These are phyloP conservation scores for Napeogenes sylphis DNA, from an alignment of 2,888 invertebrate genomes.

Conservation along the genomic window DNA sequence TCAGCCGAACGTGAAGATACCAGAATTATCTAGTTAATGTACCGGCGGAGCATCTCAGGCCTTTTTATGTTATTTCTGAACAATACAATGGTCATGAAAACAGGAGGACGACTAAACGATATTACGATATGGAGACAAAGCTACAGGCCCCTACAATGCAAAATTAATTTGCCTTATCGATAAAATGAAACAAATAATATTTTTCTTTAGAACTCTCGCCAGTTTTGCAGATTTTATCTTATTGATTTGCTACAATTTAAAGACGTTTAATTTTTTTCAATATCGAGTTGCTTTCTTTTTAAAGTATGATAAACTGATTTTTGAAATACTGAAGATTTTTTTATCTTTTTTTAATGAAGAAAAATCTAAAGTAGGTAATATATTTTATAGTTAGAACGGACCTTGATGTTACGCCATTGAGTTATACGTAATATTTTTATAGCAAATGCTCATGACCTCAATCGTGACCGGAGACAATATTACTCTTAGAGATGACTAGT, in stretches of 20 bases:
- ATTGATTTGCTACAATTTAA: too few relatives aligned
- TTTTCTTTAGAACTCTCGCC: slow-evolving; percentile 13
- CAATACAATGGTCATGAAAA: slow-evolving; percentile 31
- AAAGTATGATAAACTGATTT: too few relatives aligned
- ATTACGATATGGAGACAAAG: slow-evolving; percentile 30
- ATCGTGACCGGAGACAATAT: slow-evolving; percentile 37
- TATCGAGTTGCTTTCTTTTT: too few relatives aligned
- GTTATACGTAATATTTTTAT: slow-evolving; percentile 8
- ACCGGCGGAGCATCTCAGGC: slow-evolving; percentile 26
- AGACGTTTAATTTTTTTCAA: too few relatives aligned
- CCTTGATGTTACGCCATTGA: neutral
- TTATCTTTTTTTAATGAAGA: neutral
- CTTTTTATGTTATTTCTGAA: slow-evolving; percentile 28
- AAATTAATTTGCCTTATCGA: slow-evolving; percentile 32
- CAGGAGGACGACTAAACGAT: slow-evolving; percentile 28
- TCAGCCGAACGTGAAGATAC: slow-evolving; percentile 40
- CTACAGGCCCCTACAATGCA: slow-evolving; percentile 31
- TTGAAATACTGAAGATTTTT: neutral
- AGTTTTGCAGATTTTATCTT: neutral
- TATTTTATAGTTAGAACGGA: neutral
- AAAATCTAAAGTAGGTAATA: neutral
- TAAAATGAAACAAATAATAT: slow-evolving; percentile 26
- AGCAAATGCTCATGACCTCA: slow-evolving; percentile 46
- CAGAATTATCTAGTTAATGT: slow-evolving; percentile 39
- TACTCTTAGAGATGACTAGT: slow-evolving; percentile 38